These are phyloP conservation scores for Pterostichus niger DNA, from an alignment of 2,888 invertebrate species.

Conservation along the genomic window DNA sequence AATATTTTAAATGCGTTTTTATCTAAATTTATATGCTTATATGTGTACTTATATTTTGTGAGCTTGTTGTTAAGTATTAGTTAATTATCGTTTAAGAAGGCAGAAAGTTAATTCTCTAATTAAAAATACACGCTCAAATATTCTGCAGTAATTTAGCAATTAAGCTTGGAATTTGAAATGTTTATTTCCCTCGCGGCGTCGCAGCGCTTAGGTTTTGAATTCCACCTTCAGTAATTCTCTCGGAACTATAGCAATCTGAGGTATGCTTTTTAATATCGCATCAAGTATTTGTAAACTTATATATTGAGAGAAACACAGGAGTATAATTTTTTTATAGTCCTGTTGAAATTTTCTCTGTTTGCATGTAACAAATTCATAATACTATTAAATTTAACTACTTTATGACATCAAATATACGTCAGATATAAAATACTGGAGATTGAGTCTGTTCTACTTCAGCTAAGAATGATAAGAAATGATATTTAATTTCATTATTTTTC, in stretches of 20 bases:
- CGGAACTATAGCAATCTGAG: neutral
- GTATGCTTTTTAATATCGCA: constrained; percentile 29
- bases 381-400: no score
- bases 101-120: constrained; percentile 13
- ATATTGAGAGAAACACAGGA: neutral
- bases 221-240: neutral
- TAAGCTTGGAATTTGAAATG: constrained; percentile 32
- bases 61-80: constrained; percentile 5
- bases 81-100: constrained; percentile 15
- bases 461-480: no score
- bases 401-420: no score
- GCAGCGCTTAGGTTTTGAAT: neutral
- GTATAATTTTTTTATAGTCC: neutral
- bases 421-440: no score
- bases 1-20: no score
- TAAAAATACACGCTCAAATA: constrained; percentile 25
- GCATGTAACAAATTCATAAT: no score
- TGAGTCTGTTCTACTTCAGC: no score
- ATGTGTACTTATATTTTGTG: neutral
- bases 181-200: constrained; percentile 16
- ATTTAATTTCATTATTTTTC: no score
- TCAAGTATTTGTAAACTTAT: neutral
- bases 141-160: constrained; percentile 13
- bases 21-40: no score
- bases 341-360: neutral